Base-by-base conservation (phyloP, 2,113 vertebrate species). In the Pandion haliaetus region DNA sequence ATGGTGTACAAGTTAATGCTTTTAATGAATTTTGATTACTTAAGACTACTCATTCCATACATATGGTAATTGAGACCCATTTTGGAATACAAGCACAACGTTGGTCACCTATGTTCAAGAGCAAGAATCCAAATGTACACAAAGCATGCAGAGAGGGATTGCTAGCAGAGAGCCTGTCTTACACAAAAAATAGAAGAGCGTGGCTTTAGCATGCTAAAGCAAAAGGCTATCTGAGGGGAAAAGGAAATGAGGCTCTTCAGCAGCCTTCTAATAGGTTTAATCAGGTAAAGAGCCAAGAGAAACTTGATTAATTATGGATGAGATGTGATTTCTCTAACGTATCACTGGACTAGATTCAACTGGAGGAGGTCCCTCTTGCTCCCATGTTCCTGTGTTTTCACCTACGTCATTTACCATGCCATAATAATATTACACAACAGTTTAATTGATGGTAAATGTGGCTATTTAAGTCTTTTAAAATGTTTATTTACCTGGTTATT, bases 381-480 rank as follows among this genome's bases (percentile, higher is more conserved):
- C 7, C 44, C 14, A 0, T 2, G 12, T 50, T 87, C 38, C 47
- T 66, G 24, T 49, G n/a, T 55, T 71, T 59, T 86, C 24, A 23
- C 20, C 20, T 21, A 1, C 0, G 0, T 65, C 11, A 9, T 76
- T 87, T 83, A 17, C 0, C 1, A 38, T 78, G 50, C 31, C 0
- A 2, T 77, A 49, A 63, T 52, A 72, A 47, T 26, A 25, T 25
- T 52, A 18, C 4, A 3, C 17, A 26, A 7, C 19, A 7, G 5
- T 59, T 80, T 34, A 61, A 42, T 23, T 66, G 23, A 15, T 61
- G 47, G 17, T 12, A 73, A 49, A 8, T 8, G 6, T 67, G 67
- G 8, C 67, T 66, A 23, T 17, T 29, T 18, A 25, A 77, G 29
- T 55, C 21, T 63, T 65, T 24, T 6, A 3, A 67, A 87, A 44